phyloP scores from a whole-genome alignment of 2,888 invertebrate species.

The Ormia ochracea region DNA sequence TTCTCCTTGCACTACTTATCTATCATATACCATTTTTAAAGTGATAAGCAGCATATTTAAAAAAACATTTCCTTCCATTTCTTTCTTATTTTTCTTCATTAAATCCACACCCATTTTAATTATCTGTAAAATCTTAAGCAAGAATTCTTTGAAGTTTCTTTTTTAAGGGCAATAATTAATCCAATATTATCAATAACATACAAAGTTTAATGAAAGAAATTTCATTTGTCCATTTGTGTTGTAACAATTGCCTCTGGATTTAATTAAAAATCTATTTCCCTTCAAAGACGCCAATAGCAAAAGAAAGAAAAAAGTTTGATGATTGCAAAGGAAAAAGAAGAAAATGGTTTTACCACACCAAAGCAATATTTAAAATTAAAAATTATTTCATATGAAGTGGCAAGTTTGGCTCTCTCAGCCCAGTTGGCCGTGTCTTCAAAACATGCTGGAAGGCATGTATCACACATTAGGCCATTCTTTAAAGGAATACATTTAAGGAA shows the following conservation, averaged over 20 bases:
- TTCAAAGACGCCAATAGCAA: conserved; percentile 57
- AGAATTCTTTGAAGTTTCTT: no score
- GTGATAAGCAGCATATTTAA: no score
- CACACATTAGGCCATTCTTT: no score
- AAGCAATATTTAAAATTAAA: conserved; percentile 1
- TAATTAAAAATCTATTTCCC: conserved; percentile 63
- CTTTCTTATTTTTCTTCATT: no score
- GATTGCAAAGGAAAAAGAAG: not conserved
- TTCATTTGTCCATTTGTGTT: not conserved
- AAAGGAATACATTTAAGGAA: no score
- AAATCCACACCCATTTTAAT: no score
- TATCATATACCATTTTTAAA: no score
- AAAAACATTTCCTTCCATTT: no score
- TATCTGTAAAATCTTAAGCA: no score
- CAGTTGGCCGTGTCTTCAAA: not conserved
- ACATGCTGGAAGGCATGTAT: not conserved
- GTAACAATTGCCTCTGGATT: conserved; percentile 54
- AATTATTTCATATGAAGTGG: conserved; percentile 16
- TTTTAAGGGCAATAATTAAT: not conserved
- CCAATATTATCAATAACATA: not conserved
- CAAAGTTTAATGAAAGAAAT: not conserved
- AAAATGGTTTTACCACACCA: not conserved
- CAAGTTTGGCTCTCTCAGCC: not conserved
- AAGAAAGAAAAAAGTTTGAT: not conserved
- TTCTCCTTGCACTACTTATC: no score